Evolutionary conservation across 1,140 invertebrate genomes (phyloP).

Genomic region (Drosophila insularis): DNA sequence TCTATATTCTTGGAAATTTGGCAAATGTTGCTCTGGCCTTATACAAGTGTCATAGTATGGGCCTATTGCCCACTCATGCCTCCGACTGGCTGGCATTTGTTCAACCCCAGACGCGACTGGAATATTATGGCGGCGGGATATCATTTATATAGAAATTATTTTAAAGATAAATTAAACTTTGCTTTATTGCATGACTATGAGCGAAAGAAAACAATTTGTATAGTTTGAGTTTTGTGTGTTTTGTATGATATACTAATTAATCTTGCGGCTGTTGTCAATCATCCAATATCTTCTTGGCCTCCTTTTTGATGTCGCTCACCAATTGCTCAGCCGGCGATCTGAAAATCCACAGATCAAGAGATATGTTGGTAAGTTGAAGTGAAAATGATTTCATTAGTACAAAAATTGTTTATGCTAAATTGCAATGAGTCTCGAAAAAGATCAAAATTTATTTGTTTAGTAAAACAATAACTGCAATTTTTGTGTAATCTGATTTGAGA

Average conservation of each 20-base stretch:
- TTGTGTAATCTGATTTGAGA: conserved; percentile 3
- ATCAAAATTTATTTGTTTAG: not conserved
- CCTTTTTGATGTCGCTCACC: conserved; percentile 69
- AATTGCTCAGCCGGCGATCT: conserved; percentile 66
- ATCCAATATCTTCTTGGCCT: conserved; percentile 69
- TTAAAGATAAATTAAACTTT: conserved; percentile 34
- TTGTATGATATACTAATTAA: not conserved
- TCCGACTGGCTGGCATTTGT: conserved; percentile 99
- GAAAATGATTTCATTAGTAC: not conserved
- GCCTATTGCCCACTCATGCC: conserved; percentile 97
- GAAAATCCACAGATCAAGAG: conserved; percentile 12
- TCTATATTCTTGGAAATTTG: conserved; percentile 97
- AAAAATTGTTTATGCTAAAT: not conserved
- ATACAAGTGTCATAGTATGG: conserved; percentile 99
- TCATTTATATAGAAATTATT: conserved; percentile 83
- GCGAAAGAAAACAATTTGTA: not conserved
- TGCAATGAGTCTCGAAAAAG: not conserved
- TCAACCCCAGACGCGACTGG: conserved; percentile 93
- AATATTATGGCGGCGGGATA: conserved; percentile 94
- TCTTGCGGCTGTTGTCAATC: conserved; percentile 44
- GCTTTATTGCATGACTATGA: conserved; percentile 1
- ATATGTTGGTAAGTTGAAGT: not conserved
- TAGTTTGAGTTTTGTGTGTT: not conserved
- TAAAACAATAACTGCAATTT: not conserved
- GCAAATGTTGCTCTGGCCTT: conserved; percentile 95